Evolutionary conservation across 2,888 invertebrate genomes (phyloP), one percentile per base, ranked within the genome.

Genomic region (Sphecodes monilicornis): DNA sequence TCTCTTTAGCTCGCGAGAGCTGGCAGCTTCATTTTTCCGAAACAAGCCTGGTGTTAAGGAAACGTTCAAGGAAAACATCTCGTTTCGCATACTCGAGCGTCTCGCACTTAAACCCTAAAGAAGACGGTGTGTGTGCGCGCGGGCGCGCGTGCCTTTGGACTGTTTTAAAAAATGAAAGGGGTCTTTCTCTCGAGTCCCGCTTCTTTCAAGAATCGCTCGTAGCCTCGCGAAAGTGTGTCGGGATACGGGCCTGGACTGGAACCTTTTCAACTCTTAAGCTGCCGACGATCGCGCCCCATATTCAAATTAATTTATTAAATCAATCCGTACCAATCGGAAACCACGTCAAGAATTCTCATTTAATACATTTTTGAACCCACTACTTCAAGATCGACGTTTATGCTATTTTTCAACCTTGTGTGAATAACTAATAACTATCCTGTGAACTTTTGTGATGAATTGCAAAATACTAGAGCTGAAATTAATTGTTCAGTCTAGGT

Each of bases 151-250:
- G 76, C 78, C 85, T 86, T 80, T 86, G 85, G 84, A 86, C 77
- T 69, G 78, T 76, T 81, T 86, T 84, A 81, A 86, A 76, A 84
- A 86, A 84, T 84, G 71, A 84, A 86, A 76, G 85, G 60, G 39
- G 39, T 68, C 78, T 78, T 86, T 81, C 80, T 84, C 46, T 77
- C 72, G 77, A 78, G 76, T 66, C 75, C 64, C 70, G 84, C 73
- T 78, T 77, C 85, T 77, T 84, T 84, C 81, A 78, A 84, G 86
- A 86, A 84, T 84, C 86, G 80, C 86, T 84, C 72, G 77, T 81
- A 84, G 85, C 76, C 39, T 72, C 71, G 78, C 22, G 80, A 83
- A 83, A 84, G 32, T 84, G 78, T 79, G 83, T 79, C 84, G 78
- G 83, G 76, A 83, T 76, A 83, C 68, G 29, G 26, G 26, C n/a